A percentile compares a stretch with the other conserved stretches of the same genome.
Evolutionary conservation across 2,888 invertebrate species (phyloP).

Genomic region (Eilema caniola): DNA sequence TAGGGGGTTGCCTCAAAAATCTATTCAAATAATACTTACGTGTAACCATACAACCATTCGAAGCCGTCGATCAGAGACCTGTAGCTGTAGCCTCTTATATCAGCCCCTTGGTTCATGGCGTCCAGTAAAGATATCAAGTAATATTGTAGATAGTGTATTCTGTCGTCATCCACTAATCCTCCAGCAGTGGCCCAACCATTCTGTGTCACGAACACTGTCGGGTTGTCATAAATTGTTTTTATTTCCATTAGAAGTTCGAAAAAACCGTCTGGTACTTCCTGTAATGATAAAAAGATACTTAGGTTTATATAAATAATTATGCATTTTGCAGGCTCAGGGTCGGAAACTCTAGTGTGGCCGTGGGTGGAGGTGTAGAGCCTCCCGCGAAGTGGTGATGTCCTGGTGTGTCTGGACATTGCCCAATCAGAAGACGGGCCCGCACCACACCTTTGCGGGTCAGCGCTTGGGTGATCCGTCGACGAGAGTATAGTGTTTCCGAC

Average conservation of each 20-base stretch:
- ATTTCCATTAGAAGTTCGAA: constrained; percentile 83
- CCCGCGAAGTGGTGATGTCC: no score
- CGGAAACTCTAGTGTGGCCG: no score
- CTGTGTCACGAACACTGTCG: constrained; percentile 85
- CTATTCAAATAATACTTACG: constrained; percentile 16
- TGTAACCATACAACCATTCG: constrained; percentile 22
- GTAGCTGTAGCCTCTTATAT: constrained; percentile 15
- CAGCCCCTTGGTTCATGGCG: constrained; percentile 17
- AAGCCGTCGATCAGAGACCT: constrained; percentile 23
- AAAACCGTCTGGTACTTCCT: constrained; percentile 86
- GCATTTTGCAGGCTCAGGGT: no score
- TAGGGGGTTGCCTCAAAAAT: no score
- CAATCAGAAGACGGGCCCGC: no score
- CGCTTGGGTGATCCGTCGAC: no score
- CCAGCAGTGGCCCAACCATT: constrained; percentile 75
- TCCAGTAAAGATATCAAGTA: constrained; percentile 69
- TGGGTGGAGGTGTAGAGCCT: no score
- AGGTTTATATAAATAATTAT: no score
- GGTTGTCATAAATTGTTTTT: constrained; percentile 79
- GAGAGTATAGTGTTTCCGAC: no score
- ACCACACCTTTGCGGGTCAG: no score
- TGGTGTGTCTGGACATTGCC: no score
- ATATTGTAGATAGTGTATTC: constrained; percentile 67
- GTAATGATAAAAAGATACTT: constrained; percentile 16
- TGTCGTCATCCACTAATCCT: constrained; percentile 72